These are phyloP conservation scores for Thamnaconus septentrionalis DNA, from an alignment of 2,113 vertebrate genomes.

Conservation along the genomic window DNA sequence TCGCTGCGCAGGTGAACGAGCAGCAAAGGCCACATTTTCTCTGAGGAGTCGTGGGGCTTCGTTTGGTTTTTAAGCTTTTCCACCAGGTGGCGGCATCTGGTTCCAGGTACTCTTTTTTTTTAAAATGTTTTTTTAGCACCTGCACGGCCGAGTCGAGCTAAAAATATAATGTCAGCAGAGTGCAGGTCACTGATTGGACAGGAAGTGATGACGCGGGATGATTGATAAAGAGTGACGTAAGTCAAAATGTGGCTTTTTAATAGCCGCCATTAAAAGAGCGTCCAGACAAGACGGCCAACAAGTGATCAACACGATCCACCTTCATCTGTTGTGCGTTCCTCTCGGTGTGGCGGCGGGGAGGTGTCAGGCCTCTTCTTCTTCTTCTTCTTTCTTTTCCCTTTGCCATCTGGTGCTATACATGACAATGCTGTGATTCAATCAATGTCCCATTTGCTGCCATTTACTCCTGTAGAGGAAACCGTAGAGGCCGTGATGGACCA, in stretches of 20 bases:
- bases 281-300: too few relatives aligned
- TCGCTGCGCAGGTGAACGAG: neutral
- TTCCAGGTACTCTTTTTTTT: neutral
- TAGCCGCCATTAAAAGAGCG: too few relatives aligned
- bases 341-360: too few relatives aligned
- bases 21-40: neutral
- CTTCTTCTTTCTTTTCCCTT: neutral
- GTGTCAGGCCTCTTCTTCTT: too few relatives aligned
- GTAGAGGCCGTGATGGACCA: conserved; percentile 68
- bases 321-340: too few relatives aligned
- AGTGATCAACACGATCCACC: too few relatives aligned
- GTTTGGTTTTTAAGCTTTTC: conserved; percentile 23
- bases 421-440: conserved; percentile 71
- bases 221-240: too few relatives aligned
- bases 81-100: neutral
- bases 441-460: conserved; percentile 67
- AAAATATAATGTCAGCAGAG: too few relatives aligned
- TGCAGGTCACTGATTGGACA: too few relatives aligned
- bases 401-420: conserved; percentile 66
- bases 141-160: too few relatives aligned
- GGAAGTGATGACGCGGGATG: too few relatives aligned
- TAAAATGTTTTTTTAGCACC: conserved; percentile 27
- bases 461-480: conserved; percentile 70
- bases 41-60: neutral
- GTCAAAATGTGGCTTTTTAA: too few relatives aligned